Base-by-base conservation (phyloP, 2,113 vertebrate genomes). In the Bufo bufo region DNA sequence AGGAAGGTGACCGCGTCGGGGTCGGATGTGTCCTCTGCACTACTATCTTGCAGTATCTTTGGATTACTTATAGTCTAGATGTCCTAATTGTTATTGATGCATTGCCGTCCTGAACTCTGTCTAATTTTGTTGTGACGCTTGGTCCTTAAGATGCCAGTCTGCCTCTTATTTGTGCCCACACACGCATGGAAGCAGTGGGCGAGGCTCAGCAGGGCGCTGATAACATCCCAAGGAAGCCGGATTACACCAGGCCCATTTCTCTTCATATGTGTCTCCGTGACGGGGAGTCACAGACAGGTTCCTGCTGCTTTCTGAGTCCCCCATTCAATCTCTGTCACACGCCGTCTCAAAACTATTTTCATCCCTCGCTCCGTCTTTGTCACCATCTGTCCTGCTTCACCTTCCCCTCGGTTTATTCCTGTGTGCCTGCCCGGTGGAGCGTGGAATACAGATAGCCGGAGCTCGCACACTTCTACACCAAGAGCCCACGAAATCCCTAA, bases 301-400 rank as follows among this genome's bases (percentile, higher is more conserved):
- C 86, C 80, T 88, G 87, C 80, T 88, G 79, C 79, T 87, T 69
- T 47, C 66, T 2, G 20, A 59, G 56, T 88, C 80, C 80, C 87
- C 65, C 50, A 83, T 77, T 88, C n/a, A 58, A 83, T 82, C 87
- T 77, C 71, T 88, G 87, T 88, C 87, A 82, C 47, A 47, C 52
- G 56, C 43, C 19, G 56, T 83, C 77, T 86, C 45, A 52, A 10
- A 86, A 86, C 61, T 87, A 87, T 87, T 87, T 87, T 20, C 77
- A 81, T 87, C 85, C 85, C 85, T 66, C 77, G 49, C 77, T 87
- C 63, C 17, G 45, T 87, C 77, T 81, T 20, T 87, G 85, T 87
- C 85, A 87, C 85, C 85, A 87, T 71, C 87, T 88, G 80, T 88
- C 80, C 80, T 83, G 59, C 52, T 88, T 88, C 80, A 77, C 80